A percentile compares a stretch with the other conserved stretches of the same genome.
Conservation (phyloP, 2,888 invertebrate genomes). For the Drosophila anomalata region DNA sequence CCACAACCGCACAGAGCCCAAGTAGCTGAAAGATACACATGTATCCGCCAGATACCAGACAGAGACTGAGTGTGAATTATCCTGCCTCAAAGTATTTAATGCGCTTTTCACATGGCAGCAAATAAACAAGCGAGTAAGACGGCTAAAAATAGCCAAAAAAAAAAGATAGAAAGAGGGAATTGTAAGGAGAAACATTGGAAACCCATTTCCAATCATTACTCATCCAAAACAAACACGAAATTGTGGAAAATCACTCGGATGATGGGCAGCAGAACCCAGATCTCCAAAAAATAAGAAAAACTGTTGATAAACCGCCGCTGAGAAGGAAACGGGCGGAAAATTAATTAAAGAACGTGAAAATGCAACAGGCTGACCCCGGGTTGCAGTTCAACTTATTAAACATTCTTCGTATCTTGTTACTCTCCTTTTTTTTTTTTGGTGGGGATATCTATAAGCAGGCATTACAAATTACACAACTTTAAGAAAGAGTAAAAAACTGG, state of each 20-base stretch:
- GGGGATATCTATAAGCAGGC: conserved; percentile 60
- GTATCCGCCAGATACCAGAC: conserved; percentile 63
- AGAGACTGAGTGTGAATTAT: conserved; percentile 68
- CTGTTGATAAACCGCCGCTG: conserved; percentile 19
- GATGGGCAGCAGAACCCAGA: conserved; percentile 16
- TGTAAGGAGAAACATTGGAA: conserved; percentile 33
- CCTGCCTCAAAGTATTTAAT: conserved; percentile 79
- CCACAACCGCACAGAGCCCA: conserved; percentile 31
- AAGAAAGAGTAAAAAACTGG: conserved; percentile 51
- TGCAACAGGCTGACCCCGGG: conserved; percentile 56
- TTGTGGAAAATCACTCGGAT: conserved; percentile 54
- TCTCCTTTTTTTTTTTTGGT: conserved; percentile 24
- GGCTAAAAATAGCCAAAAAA: conserved; percentile 53
- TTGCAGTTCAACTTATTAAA: conserved; percentile 43
- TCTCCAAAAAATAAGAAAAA: background rate
- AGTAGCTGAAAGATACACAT: conserved; percentile 58
- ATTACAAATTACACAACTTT: conserved; percentile 66
- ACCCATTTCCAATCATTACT: conserved; percentile 63
- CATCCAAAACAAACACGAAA: conserved; percentile 62
- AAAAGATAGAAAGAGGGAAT: background rate
- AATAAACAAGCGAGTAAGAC: conserved; percentile 25
- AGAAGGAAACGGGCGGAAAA: conserved; percentile 34
- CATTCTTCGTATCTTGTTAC: conserved; percentile 36
- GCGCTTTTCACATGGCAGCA: conserved; percentile 69
- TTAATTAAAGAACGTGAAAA: conserved; percentile 76